Base-by-base conservation (phyloP, 2,888 invertebrate genomes). In the Machimus rusticus region DNA sequence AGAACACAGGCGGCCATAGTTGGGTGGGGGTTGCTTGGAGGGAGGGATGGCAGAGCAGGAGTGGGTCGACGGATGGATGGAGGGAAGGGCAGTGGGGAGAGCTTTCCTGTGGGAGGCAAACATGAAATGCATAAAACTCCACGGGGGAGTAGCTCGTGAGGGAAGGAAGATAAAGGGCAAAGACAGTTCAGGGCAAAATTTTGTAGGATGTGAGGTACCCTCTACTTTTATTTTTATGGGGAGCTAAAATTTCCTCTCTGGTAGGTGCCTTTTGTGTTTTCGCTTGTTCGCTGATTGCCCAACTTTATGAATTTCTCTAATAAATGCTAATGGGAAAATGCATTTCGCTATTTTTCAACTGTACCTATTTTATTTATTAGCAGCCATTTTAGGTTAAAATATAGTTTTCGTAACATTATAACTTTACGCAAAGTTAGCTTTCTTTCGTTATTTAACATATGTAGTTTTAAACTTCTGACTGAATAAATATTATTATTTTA, bases 101-200 rank as follows among this genome's bases (percentile, higher is more conserved):
- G 82, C 82, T 82, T 82, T 82, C 82, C 82, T 82, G 85, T 85
- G 46, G 78, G 84, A 84, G 87, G 87, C 74, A 79, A 87, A 86
- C 88, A 88, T 86, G 86, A 88, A 88, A 88, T 87, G 88, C 87
- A 88, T 88, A 88, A 88, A 87, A 86, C 57, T 79, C 86, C 84
- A 85, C 66, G 76, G 79, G 76, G 55, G 79, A 55, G 78, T 31
- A 14, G 74, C 46, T 66, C 43, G 74, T n/a, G 16, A 31, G 82
- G 51, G 43, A 39, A 84, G n/a, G 55, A 8, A 34, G 57, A 76
- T 34, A 57, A 76, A 46, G 82, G 31, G 79, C 31, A 74, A 46
- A 74, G 74, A 87, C 87, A 87, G 86, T 86, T 86, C 87, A 87
- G 79, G 74, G 31, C 87, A 87, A 39, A 87, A 87, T 86, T 86